phyloP scores from a whole-genome alignment of 2,888 invertebrate species.

The Trichopria drosophilae region DNA sequence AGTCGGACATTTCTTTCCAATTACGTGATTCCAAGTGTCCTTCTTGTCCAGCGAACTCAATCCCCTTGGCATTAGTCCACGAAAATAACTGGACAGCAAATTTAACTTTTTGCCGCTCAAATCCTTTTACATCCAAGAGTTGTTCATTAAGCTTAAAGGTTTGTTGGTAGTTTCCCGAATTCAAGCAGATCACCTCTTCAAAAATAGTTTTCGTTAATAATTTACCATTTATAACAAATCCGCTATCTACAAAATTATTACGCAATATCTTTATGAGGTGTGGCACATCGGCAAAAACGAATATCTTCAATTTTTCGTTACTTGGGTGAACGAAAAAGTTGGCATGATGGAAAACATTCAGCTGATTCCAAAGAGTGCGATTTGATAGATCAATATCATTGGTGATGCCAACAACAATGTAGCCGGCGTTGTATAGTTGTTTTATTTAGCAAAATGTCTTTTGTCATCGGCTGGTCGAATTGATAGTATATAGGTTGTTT shows the following conservation, averaged over 20 bases:
- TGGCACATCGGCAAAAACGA: conserved; percentile 18
- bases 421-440: conserved; percentile 26
- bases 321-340: conserved; percentile 15
- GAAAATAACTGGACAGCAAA: conserved; percentile 10
- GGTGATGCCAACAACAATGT: conserved; percentile 29
- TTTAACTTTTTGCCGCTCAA: conserved; percentile 9
- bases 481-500: conserved; percentile 34
- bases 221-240: too few species aligned
- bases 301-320: conserved; percentile 14
- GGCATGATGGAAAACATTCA: conserved; percentile 6
- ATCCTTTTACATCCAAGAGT: conserved; percentile 1
- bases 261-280: conserved; percentile 9
- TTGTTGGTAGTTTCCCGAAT: too few species aligned
- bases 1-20: too few species aligned
- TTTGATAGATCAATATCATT: conserved; percentile 14
- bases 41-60: too few species aligned
- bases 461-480: conserved; percentile 24
- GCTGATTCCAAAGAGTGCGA: conserved; percentile 3
- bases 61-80: not conserved
- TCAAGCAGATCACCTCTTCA: too few species aligned
- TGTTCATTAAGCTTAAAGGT: not conserved
- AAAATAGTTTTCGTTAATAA: too few species aligned
- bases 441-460: conserved; percentile 21
- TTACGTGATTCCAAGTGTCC: too few species aligned
- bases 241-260: conserved; percentile 17